Percentiles rank a stretch among this genome's conserved stretches.
phyloP scores from a whole-genome alignment of 1,140 invertebrate species.

The Penaeus indicus region DNA sequence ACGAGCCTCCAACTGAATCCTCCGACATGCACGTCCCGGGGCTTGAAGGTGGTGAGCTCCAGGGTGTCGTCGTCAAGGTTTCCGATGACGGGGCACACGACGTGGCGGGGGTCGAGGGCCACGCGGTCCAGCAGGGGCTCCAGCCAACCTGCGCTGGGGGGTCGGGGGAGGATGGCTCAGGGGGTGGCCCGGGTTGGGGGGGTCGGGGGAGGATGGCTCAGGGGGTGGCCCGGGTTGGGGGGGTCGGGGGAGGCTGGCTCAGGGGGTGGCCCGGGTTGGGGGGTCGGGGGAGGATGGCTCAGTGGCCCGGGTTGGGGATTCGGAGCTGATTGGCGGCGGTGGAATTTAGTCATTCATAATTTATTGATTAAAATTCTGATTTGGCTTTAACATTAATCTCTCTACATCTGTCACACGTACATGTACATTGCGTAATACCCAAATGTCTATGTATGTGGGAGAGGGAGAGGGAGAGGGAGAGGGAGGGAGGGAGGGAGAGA shows the following conservation, averaged over 20 bases:
- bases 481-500: too few species aligned
- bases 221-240: conserved; percentile 68
- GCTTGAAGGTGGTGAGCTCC: conserved; percentile 88
- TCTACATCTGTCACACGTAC: neutral
- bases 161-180: neutral
- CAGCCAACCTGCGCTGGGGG: conserved; percentile 72
- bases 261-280: conserved; percentile 60
- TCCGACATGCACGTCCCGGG: conserved; percentile 89
- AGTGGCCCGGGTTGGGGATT: neutral
- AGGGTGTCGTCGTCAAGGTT: conserved; percentile 92
- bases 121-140: conserved; percentile 87
- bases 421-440: neutral
- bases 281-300: neutral
- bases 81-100: conserved; percentile 91
- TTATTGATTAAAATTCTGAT: neutral
- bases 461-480: neutral
- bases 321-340: neutral
- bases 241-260: neutral
- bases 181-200: conserved; percentile 68
- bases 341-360: neutral
- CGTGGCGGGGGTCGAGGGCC: conserved; percentile 86
- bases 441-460: neutral
- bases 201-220: neutral
- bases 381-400: neutral
- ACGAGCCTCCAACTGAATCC: conserved; percentile 91